Evolutionary conservation across 2,113 vertebrate genomes (phyloP).

Genomic region (Pheucticus melanocephalus): DNA sequence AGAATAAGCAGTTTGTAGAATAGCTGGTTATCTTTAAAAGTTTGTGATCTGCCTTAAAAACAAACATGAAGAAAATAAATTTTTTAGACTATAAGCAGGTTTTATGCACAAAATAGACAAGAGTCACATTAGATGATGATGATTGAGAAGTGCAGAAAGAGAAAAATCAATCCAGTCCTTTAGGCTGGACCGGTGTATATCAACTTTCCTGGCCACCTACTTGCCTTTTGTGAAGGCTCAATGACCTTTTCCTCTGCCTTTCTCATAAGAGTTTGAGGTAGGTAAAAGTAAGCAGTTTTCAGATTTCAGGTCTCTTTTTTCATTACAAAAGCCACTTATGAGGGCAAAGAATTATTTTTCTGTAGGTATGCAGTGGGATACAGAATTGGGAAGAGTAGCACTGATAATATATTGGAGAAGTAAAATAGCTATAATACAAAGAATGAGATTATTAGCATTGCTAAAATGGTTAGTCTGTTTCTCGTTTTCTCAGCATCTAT

Average conservation of each 20-base stretch:
- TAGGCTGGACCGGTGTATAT: not conserved
- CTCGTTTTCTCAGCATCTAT: not conserved
- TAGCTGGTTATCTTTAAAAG: not conserved
- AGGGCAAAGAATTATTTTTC: not conserved
- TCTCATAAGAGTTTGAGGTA: not conserved
- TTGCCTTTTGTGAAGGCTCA: not conserved
- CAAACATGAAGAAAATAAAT: not conserved
- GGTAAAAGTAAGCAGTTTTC: not conserved
- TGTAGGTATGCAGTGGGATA: not conserved
- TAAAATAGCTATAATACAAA: not conserved
- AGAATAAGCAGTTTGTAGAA: not conserved
- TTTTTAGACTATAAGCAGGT: not conserved
- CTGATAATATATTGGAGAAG: not conserved
- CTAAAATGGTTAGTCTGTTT: not conserved
- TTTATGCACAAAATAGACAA: not conserved
- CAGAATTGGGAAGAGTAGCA: not conserved
- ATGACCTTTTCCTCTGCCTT: not conserved
- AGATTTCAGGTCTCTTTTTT: not conserved
- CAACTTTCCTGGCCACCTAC: not conserved
- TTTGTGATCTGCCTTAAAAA: not conserved
- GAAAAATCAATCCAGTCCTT: not conserved
- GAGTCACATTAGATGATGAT: not conserved
- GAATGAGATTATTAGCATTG: not conserved
- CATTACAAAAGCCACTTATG: not conserved
- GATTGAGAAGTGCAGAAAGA: not conserved